Base-by-base conservation (phyloP, 2,888 invertebrate species). In the Geotrupes spiniger region DNA sequence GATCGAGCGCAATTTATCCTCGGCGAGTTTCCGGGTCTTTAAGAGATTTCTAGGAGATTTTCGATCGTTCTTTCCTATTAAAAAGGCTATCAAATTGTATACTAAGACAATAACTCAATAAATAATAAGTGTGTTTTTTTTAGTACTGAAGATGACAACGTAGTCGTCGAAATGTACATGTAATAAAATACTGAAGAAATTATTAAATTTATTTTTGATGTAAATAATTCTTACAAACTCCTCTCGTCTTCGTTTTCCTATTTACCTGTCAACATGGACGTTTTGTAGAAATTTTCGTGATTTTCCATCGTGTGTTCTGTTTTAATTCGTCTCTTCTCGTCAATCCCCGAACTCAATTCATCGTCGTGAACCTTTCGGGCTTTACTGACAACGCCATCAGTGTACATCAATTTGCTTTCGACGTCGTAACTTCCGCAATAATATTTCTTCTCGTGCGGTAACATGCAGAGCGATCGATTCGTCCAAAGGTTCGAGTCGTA, bases 41-140 rank as follows among this genome's bases (percentile, higher is more conserved):
- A 54, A 47, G 1, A 85, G 70, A 53, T 78, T 77, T 40, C 74
- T 72, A 0, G 84, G 70, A 0, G 83, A 79, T 29, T 75, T 64
- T 0, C 74, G 73, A 63, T 84, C 83, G 39, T 75, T 72, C 54
- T 51, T 42, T 17, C 49, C 57, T 57, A 36, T 2, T 8, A 33
- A 33, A 33, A 14, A n/a, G 12, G n/a, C n/a, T n/a, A n/a, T n/a
- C n/a, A n/a, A n/a, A n/a, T n/a, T n/a, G n/a, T n/a, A n/a, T n/a
- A n/a, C n/a, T n/a, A n/a, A n/a, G n/a, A n/a, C n/a, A n/a, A n/a
- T n/a, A n/a, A n/a, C n/a, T n/a, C n/a, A n/a, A n/a, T n/a, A n/a
- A n/a, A n/a, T n/a, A n/a, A n/a, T n/a, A n/a, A n/a, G n/a, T n/a
- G n/a, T n/a, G n/a, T n/a, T n/a, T n/a, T n/a, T n/a, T n/a, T n/a